Evolutionary conservation across 2,113 vertebrate species (phyloP).

Genomic region (Proterorhinus semilunaris): DNA sequence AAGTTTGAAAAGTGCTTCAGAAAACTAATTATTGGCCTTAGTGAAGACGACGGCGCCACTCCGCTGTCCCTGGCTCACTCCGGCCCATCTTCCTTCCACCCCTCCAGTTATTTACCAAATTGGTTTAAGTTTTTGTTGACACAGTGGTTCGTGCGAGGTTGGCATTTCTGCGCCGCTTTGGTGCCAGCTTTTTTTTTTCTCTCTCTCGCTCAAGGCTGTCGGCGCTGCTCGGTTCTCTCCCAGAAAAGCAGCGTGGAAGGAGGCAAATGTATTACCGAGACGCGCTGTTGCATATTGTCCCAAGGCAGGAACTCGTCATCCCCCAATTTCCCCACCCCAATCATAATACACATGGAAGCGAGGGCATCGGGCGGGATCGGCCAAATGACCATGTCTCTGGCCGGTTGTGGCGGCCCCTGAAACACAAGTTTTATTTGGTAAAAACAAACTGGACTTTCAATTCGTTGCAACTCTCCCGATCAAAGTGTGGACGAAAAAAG

Average conservation of each 20-base stretch:
- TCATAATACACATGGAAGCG: too few species aligned
- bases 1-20: slow-evolving; percentile 6
- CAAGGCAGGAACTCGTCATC: too few species aligned
- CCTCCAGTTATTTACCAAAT: slow-evolving; percentile 36
- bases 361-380: too few species aligned
- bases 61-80: slow-evolving; percentile 12
- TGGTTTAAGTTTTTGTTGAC: slow-evolving; percentile 44
- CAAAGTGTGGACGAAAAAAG: too few species aligned
- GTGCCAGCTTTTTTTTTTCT: slow-evolving; percentile 24
- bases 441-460: too few species aligned
- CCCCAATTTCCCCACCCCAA: too few species aligned
- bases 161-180: slow-evolving; percentile 8
- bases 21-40: slow-evolving; percentile 13
- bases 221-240: not conserved
- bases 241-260: not conserved
- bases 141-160: slow-evolving; percentile 20
- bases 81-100: not conserved
- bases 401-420: too few species aligned
- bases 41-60: not conserved
- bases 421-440: too few species aligned
- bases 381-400: too few species aligned
- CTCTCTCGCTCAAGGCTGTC: slow-evolving; percentile 18
- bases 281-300: too few species aligned
- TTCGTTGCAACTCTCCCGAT: too few species aligned
- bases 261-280: not conserved